These are phyloP conservation scores for Cordilura impudica DNA, from an alignment of 2,888 invertebrate species.

Conservation along the genomic window DNA sequence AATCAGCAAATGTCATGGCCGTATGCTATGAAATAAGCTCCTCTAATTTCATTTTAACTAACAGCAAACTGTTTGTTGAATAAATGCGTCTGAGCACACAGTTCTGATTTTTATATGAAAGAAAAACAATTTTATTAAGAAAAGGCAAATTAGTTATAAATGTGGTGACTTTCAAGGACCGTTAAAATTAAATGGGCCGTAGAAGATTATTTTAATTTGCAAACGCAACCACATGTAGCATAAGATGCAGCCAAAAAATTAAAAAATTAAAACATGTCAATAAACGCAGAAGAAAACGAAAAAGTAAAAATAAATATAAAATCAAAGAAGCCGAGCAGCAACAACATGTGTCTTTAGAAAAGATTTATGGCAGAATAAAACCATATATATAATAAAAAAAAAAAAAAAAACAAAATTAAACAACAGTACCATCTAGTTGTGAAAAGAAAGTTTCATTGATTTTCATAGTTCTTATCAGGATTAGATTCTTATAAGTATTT, in stretches of 20 bases:
- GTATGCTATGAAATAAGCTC: slow-evolving; percentile 7
- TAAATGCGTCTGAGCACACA: neutral
- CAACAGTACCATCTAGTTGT: slow-evolving; percentile 39
- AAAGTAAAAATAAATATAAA: slow-evolving; percentile 1
- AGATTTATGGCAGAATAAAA: no score
- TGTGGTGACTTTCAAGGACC: slow-evolving; percentile 73
- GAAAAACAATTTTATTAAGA: slow-evolving; percentile 54
- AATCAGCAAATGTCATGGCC: neutral
- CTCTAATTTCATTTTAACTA: slow-evolving; percentile 26
- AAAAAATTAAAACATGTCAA: slow-evolving; percentile 54
- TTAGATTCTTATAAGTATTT: slow-evolving; percentile 1
- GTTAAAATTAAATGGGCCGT: slow-evolving; percentile 75
- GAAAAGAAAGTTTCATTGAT: neutral
- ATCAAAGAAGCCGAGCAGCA: slow-evolving; percentile 62
- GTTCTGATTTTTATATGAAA: slow-evolving; percentile 25
- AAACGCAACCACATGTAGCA: slow-evolving; percentile 67
- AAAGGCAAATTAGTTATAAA: slow-evolving; percentile 75
- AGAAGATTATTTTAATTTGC: slow-evolving; percentile 76
- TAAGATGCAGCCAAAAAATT: slow-evolving; percentile 67
- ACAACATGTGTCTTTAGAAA: slow-evolving; percentile 41
- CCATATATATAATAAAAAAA: neutral
- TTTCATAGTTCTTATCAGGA: neutral
- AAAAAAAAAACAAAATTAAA: neutral
- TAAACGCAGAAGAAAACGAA: slow-evolving; percentile 12
- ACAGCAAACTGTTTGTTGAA: neutral